phyloP scores from a whole-genome alignment of 2,797 vertebrate genomes.

The Rhinoraja longicauda region DNA sequence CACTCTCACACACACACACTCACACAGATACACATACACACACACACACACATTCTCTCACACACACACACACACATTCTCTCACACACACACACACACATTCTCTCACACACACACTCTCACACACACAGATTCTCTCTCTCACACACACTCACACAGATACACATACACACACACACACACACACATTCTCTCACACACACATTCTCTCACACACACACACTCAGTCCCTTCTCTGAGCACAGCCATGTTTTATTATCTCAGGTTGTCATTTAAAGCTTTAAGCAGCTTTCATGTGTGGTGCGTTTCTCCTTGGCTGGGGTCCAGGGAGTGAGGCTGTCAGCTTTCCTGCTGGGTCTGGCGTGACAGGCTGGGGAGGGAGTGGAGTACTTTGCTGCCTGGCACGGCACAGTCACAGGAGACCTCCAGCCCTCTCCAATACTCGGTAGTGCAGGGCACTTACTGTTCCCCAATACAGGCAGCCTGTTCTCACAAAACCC shows the following conservation, averaged over 20 bases:
- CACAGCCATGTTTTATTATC: slow-evolving; percentile 18
- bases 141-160: too few species aligned
- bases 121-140: too few species aligned
- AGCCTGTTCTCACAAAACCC: not conserved
- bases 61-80: too few species aligned
- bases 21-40: too few species aligned
- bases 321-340: not conserved
- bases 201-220: too few species aligned
- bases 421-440: not conserved
- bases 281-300: slow-evolving; percentile 20
- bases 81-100: too few species aligned
- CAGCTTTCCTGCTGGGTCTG: slow-evolving; percentile 1
- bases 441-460: not conserved
- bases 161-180: too few species aligned
- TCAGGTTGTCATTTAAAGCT: slow-evolving; percentile 32
- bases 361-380: not conserved
- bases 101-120: too few species aligned
- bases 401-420: not conserved
- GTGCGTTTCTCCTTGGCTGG: not conserved
- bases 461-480: not conserved
- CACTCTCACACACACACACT: too few species aligned
- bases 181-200: too few species aligned
- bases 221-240: not conserved
- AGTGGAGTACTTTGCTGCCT: slow-evolving; percentile 25
- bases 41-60: too few species aligned